Evolutionary conservation across 2,797 vertebrate genomes (phyloP), one percentile per base, ranked within the genome.

Genomic region (Threskiornis aethiopicus): DNA sequence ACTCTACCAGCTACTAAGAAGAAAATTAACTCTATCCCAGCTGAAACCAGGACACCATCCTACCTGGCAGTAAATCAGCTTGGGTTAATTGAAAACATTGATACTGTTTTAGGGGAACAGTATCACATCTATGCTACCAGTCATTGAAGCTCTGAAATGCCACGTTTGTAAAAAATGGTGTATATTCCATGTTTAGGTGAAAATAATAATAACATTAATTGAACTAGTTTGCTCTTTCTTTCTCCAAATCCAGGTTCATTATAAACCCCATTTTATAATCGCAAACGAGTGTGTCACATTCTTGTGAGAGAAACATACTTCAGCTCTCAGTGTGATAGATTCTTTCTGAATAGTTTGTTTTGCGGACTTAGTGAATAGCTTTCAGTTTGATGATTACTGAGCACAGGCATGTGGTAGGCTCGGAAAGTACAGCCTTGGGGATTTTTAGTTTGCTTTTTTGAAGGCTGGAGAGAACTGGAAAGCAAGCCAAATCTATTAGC

Each of bases 381-480:
- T 90, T 81, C 64, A 67, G 64, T 94, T 94, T 57, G 64, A 66
- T 89, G 51, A 73, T 65, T 84, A 37, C 39, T 71, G 42, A 89
- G 69, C 78, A 49, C 57, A 83, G 62, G 66, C 35, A 76, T 69
- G 66, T 55, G 70, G 73, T 76, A 57, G 51, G 59, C 71, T 94
- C 84, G 73, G 76, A 82, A 94, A 82, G 47, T 77, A 88, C 33
- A 89, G 64, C 77, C 61, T 18, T 31, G 28, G 57, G 55, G 72
- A 64, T 42, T 90, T 90, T 87, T 59, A 73, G 24, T 84, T 94
- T 70, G 52, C 28, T 81, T 82, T 70, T 89, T 73, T 80, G 41
- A 86, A 96, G 65, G 24, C 57, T 78, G 44, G 46, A 86, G 54
- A 67, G 57, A 89, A 57, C 65, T 65, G 62, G 49, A 93, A 88